Conservation (phyloP, 1,140 invertebrate genomes). For the Bradynema listronoti region DNA sequence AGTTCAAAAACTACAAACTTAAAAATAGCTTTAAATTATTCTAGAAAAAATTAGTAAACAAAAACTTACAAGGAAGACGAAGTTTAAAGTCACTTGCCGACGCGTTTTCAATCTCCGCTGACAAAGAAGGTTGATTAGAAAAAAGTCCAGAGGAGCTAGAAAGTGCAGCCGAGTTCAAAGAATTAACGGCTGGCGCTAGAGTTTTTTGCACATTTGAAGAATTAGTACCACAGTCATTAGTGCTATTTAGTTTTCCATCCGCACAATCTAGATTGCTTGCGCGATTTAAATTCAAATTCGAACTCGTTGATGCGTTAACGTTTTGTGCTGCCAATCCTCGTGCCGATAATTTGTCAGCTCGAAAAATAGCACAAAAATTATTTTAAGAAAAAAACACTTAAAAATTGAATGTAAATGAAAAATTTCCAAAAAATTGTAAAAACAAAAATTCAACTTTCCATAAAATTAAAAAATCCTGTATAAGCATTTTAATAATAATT, state of each 20-base stretch:
- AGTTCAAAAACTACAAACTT: not conserved
- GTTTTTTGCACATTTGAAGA: not conserved
- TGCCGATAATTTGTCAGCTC: conserved; percentile 39
- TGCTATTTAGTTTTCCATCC: not conserved
- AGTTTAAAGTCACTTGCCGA: no score
- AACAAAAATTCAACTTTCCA: conserved; percentile 4
- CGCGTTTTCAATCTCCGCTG: no score
- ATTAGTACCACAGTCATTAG: not conserved
- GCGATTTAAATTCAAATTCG: no score
- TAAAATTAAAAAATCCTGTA: not conserved
- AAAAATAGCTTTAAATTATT: not conserved
- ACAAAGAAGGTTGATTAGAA: no score
- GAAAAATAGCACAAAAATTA: no score
- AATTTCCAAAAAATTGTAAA: conserved; percentile 4
- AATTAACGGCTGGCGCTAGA: not conserved
- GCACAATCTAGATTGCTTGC: no score
- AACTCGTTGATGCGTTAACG: conserved; percentile 9
- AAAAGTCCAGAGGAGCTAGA: no score
- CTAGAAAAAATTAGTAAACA: not conserved
- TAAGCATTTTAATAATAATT: not conserved
- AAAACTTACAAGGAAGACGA: no score
- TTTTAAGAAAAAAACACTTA: no score
- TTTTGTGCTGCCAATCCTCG: conserved; percentile 16
- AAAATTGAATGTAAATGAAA: conserved; percentile 11
- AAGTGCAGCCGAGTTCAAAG: no score